Evolutionary conservation across 2,888 invertebrate genomes (phyloP).

Genomic region (Heterodera filipjevi): DNA sequence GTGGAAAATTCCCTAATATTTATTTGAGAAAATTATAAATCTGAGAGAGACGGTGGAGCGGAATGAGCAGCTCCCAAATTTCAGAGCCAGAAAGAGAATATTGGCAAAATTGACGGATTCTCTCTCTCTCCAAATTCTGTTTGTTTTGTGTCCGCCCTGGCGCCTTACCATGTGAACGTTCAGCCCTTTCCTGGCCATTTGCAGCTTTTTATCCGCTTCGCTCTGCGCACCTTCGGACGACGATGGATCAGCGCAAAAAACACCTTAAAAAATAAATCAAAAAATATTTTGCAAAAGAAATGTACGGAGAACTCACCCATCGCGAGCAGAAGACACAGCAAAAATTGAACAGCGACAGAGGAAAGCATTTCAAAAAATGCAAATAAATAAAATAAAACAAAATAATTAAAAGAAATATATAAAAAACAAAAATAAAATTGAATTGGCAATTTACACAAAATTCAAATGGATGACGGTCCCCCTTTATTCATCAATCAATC

Average conservation of each 20-base stretch:
- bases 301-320: not conserved
- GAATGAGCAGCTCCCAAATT: too few species aligned
- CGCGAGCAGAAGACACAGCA: not conserved
- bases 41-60: too few species aligned
- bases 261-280: not conserved
- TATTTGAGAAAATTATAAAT: too few species aligned
- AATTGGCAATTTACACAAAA: not conserved
- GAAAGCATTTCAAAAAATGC: not conserved
- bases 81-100: too few species aligned
- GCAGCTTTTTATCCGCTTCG: not conserved
- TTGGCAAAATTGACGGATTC: too few species aligned
- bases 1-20: too few species aligned
- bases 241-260: not conserved
- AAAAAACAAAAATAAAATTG: not conserved
- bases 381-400: too few species aligned
- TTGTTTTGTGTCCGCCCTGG: too few species aligned
- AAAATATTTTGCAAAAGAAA: too few species aligned
- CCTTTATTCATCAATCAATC: not conserved
- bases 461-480: not conserved
- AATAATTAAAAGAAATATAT: not conserved
- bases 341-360: conserved; percentile 14
- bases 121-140: too few species aligned
- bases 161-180: conserved; percentile 41
- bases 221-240: not conserved
- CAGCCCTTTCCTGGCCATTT: conserved; percentile 25